Percentiles rank a stretch among this genome's conserved stretches.
phyloP scores from a whole-genome alignment of 2,888 invertebrate genomes.

The Taphrorychus bicolor region DNA sequence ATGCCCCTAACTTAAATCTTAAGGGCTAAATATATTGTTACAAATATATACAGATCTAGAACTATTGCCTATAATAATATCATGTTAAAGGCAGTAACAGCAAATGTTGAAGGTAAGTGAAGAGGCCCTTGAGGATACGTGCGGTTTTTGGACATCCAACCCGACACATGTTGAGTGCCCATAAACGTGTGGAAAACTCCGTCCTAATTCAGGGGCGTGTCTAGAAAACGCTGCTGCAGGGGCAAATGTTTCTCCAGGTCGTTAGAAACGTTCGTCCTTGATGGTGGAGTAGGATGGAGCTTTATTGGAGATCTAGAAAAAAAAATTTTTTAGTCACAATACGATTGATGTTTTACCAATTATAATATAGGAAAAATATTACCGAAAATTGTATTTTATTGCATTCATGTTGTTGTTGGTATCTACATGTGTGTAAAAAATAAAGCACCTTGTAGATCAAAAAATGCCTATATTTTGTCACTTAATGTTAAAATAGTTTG shows the following conservation, averaged over 20 bases:
- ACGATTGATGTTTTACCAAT: not conserved
- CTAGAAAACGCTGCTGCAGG: conserved; percentile 33
- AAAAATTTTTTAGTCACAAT: not conserved
- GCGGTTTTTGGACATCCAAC: conserved; percentile 40
- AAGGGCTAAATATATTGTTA: conserved; percentile 9
- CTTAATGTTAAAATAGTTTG: too few relatives aligned
- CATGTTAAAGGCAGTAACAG: conserved; percentile 30
- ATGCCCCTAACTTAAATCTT: conserved; percentile 9
- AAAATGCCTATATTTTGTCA: too few relatives aligned
- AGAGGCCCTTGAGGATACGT: not conserved
- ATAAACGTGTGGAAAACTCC: conserved; percentile 40
- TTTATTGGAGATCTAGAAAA: conserved; percentile 21
- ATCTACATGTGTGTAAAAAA: too few relatives aligned
- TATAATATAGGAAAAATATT: not conserved
- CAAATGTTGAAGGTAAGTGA: not conserved
- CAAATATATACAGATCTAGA: conserved; percentile 45
- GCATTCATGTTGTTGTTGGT: too few relatives aligned
- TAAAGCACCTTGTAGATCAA: too few relatives aligned
- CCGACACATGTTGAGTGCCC: conserved; percentile 50
- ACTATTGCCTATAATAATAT: too few relatives aligned
- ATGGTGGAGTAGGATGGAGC: conserved; percentile 5
- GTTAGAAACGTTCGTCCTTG: conserved; percentile 50
- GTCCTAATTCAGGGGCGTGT: conserved; percentile 47
- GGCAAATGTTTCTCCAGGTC: conserved; percentile 54
- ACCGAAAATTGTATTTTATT: too few relatives aligned